Evolutionary conservation across 2,797 vertebrate species (phyloP).

Genomic region (Notolabrus celidotus): DNA sequence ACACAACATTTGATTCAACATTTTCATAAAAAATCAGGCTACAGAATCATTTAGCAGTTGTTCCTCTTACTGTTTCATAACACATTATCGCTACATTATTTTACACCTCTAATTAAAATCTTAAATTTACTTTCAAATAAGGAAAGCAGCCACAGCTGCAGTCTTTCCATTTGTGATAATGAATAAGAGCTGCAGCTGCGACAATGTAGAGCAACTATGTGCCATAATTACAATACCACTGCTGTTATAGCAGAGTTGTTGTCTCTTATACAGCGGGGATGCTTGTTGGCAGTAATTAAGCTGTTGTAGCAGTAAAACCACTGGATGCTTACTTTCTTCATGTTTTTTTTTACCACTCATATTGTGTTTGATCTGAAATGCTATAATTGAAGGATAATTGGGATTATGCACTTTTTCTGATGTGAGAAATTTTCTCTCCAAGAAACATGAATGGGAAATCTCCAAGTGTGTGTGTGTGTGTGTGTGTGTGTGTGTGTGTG

Average conservation of each 20-base stretch:
- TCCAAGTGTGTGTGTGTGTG: neutral
- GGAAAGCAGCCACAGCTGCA: conserved; percentile 13
- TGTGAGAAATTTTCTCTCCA: too few relatives aligned
- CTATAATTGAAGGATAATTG: conserved; percentile 32
- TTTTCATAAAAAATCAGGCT: neutral
- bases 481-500: neutral
- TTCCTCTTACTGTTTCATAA: neutral
- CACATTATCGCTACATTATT: conserved; percentile 1
- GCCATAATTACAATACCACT: neutral
- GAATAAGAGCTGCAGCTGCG: conserved; percentile 17
- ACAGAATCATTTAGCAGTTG: neutral
- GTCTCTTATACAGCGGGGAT: neutral
- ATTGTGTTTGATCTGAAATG: conserved; percentile 9
- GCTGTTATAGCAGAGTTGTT: neutral
- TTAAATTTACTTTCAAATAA: neutral
- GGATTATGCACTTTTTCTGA: conserved; percentile 9
- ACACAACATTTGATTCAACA: neutral
- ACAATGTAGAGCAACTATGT: neutral
- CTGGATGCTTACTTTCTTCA: neutral
- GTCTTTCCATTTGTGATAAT: conserved; percentile 11
- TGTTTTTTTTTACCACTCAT: neutral
- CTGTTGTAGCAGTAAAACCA: neutral
- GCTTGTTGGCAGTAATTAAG: neutral
- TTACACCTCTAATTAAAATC: conserved; percentile 8
- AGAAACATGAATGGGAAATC: conserved; percentile 12